These are phyloP conservation scores for Rhincodon typus DNA, from an alignment of 2,797 vertebrate genomes.

Conservation along the genomic window DNA sequence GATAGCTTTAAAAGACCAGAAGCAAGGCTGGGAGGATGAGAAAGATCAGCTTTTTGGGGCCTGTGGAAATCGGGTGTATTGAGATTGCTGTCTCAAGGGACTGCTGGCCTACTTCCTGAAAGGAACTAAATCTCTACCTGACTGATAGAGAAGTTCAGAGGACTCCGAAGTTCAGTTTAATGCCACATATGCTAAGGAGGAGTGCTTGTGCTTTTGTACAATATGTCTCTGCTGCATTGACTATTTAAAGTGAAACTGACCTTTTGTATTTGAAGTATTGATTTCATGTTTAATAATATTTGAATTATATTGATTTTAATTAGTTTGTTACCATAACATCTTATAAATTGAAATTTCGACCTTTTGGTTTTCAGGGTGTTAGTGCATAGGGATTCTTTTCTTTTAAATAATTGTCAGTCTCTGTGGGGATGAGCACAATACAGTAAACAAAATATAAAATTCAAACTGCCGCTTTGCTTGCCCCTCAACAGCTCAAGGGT, in stretches of 20 bases:
- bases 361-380: too few species aligned
- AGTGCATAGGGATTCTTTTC: too few species aligned
- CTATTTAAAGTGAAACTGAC: neutral
- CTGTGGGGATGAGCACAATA: neutral
- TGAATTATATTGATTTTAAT: neutral
- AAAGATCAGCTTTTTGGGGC: neutral
- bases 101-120: too few species aligned
- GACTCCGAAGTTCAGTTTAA: neutral
- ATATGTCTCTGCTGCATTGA: neutral
- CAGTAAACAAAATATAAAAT: neutral
- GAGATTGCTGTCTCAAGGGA: neutral
- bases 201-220: neutral
- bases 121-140: too few species aligned
- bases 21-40: neutral
- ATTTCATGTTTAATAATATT: neutral
- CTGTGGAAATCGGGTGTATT: too few species aligned
- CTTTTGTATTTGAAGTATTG: neutral
- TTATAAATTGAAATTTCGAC: too few species aligned
- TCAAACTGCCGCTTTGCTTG: neutral
- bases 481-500: neutral
- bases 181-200: too few species aligned
- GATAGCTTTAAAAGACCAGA: neutral
- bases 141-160: neutral
- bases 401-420: neutral
- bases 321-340: too few species aligned